phyloP scores from a whole-genome alignment of 2,888 invertebrate species.

The Sussaba pulchella region DNA sequence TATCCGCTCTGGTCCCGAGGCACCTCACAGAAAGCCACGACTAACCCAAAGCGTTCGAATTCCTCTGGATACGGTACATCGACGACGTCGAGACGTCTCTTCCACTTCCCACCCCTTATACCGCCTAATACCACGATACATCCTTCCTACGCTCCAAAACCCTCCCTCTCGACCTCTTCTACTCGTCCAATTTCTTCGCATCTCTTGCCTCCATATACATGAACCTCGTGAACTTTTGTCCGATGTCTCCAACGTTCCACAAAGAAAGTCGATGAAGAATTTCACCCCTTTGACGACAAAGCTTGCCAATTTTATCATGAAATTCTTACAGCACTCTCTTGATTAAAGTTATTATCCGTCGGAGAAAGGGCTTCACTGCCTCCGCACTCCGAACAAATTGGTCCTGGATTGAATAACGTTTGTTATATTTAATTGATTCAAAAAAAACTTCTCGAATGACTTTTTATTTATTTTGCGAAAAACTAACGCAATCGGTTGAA shows the following conservation, averaged over 20 bases:
- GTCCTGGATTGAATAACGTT: background rate
- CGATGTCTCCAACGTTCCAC: background rate
- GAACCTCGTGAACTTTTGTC: constrained; percentile 25
- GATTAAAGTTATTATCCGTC: background rate
- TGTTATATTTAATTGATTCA: too few species aligned
- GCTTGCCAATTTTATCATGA: constrained; percentile 1
- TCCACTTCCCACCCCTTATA: background rate
- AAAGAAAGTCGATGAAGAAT: constrained; percentile 24
- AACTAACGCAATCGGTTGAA: too few species aligned
- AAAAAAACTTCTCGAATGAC: too few species aligned
- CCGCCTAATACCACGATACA: background rate
- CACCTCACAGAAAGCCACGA: constrained; percentile 22
- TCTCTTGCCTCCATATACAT: constrained; percentile 4
- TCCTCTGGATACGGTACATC: constrained; percentile 38
- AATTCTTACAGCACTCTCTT: constrained; percentile 9
- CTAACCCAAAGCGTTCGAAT: constrained; percentile 35
- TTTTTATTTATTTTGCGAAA: too few species aligned
- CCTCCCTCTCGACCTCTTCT: background rate
- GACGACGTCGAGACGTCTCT: constrained; percentile 37
- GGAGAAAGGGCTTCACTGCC: background rate
- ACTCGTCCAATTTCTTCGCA: background rate
- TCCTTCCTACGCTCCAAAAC: background rate
- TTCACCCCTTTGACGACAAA: constrained; percentile 4
- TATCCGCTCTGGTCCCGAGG: background rate
- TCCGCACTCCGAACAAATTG: background rate